Evolutionary conservation across 2,888 invertebrate species (phyloP), one percentile per base, ranked within the genome.

Genomic region (Xestobium rufovillosum): DNA sequence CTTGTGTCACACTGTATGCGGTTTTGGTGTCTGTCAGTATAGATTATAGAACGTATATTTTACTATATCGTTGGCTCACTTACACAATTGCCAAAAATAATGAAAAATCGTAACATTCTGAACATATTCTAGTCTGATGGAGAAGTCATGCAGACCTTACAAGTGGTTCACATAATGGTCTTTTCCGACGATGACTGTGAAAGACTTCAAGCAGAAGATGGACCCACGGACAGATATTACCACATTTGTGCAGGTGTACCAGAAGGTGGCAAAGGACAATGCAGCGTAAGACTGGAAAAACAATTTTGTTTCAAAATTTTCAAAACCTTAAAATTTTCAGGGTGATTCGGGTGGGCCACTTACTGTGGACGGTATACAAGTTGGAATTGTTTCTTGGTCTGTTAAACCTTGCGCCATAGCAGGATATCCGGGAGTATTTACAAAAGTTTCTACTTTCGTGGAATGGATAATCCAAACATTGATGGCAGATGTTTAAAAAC

Each of bases 221-320:
- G 52, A 34, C 37, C 37, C 8, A 41, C 41, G 1, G 50, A 60
- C 11, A 55, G 60, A 38, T 26, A 38, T 1, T 60, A 55, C 6
- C 65, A 67, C 40, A 55, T 69, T 23, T 69, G 69, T 43, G 69
- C 67, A 1, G 68, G 68, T 2, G 53, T 65, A 4, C 56, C 60
- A 1, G 61, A 61, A 34, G 67, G 67, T n/a, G 67, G 68, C 3
- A 63, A 57, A 41, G 69, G 69, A 2, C 67, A 68, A 40, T 69
- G 69, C 45, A 66, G 57, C 37, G 58, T 57, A 45, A 49, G 53
- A 43, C 14, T 31, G n/a, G n/a, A n/a, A n/a, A n/a, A n/a, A n/a
- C n/a, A n/a, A n/a, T n/a, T n/a, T n/a, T n/a, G n/a, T n/a, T n/a
- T n/a, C n/a, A n/a, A n/a, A n/a, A n/a, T n/a, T 15, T 26, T n/a